phyloP scores from a whole-genome alignment of 2,888 invertebrate species.

The Zhengitettix transpicula region DNA sequence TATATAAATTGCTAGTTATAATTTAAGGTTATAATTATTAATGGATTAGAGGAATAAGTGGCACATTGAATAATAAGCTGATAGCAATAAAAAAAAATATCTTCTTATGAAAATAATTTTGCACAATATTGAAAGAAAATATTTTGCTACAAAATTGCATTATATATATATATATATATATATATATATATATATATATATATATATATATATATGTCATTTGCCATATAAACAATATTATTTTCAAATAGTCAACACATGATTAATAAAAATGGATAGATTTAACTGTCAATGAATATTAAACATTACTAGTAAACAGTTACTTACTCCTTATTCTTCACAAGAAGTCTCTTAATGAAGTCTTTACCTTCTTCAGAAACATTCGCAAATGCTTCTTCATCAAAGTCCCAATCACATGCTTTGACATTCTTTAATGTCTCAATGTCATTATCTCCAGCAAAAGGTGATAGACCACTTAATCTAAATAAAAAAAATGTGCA shows the following conservation, averaged over 20 bases:
- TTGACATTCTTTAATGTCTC: slow-evolving; percentile 97
- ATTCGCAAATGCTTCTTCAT: slow-evolving; percentile 81
- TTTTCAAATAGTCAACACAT: background rate
- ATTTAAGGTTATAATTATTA: no score
- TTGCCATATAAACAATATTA: background rate
- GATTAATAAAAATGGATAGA: background rate
- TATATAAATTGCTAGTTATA: background rate
- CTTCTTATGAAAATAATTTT: no score
- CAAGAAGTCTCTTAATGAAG: slow-evolving; percentile 83
- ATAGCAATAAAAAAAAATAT: no score
- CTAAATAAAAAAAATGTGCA: slow-evolving; percentile 28
- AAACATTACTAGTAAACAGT: background rate
- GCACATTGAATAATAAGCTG: no score
- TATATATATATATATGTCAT: no score
- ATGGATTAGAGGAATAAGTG: background rate
- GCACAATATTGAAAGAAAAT: no score
- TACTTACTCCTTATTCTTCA: slow-evolving; percentile 83
- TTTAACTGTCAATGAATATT: background rate
- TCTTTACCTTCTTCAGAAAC: slow-evolving; percentile 96
- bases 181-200: no score
- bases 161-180: no score
- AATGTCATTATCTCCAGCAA: slow-evolving; percentile 96
- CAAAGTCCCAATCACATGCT: slow-evolving; percentile 98
- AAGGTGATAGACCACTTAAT: slow-evolving; percentile 92
- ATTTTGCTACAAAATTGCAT: no score